Evolutionary conservation across 2,888 invertebrate species (phyloP).

Genomic region (Drosophila melanocephala): DNA sequence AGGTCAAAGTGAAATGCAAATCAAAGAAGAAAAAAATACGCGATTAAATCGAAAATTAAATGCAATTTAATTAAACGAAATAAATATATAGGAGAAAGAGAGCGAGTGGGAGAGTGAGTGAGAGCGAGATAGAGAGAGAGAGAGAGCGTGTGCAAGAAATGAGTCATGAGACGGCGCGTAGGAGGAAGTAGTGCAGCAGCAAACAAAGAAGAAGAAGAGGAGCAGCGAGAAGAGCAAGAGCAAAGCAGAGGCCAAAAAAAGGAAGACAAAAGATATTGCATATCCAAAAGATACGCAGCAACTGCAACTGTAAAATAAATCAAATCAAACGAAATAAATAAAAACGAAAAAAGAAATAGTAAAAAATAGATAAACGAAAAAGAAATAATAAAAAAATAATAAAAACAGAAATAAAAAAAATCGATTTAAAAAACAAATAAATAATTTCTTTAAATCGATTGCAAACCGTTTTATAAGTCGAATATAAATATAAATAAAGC

Average conservation of each 20-base stretch:
- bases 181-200: slow-evolving; percentile 29
- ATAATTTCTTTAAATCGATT: slow-evolving; percentile 10
- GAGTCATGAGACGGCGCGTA: slow-evolving; percentile 48
- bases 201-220: not conserved
- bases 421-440: not conserved
- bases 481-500: not conserved
- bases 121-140: slow-evolving; percentile 16
- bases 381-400: not conserved
- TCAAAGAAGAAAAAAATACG: slow-evolving; percentile 23
- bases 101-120: not conserved
- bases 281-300: slow-evolving; percentile 47
- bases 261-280: slow-evolving; percentile 32
- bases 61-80: slow-evolving; percentile 59
- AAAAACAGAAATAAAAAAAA: not conserved
- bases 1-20: slow-evolving; percentile 67
- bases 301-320: slow-evolving; percentile 15
- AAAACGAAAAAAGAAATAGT: slow-evolving; percentile 8
- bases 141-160: slow-evolving; percentile 26
- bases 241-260: slow-evolving; percentile 22
- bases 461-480: not conserved
- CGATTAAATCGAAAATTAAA: slow-evolving; percentile 41
- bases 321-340: not conserved
- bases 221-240: slow-evolving; percentile 7
- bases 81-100: slow-evolving; percentile 3
- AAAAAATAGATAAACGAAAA: not conserved